These are phyloP conservation scores for Erythrocebus patas DNA, from an alignment of 2,113 vertebrate genomes.

Conservation along the genomic window DNA sequence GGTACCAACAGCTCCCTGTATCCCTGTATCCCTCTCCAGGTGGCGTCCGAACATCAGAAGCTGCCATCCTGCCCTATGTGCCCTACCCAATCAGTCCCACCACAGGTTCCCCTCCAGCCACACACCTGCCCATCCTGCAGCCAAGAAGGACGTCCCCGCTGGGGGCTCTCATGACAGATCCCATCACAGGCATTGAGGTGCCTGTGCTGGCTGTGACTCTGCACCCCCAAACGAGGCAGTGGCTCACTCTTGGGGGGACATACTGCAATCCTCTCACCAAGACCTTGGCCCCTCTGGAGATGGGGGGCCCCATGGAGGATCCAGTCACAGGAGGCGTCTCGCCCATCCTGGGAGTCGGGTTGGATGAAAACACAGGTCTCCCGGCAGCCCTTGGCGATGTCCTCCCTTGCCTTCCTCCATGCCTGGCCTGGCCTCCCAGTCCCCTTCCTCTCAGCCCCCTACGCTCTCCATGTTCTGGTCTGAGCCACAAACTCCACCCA, in stretches of 20 bases:
- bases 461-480: background rate
- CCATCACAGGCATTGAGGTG: conserved; percentile 86
- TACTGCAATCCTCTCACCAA: conserved; percentile 89
- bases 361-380: conserved; percentile 89
- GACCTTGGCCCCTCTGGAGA: conserved; percentile 86
- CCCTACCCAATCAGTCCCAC: conserved; percentile 84
- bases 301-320: conserved; percentile 88
- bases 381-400: background rate
- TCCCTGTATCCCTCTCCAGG: conserved; percentile 74
- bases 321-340: conserved; percentile 82
- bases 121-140: conserved; percentile 81
- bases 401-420: background rate
- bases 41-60: conserved; percentile 79
- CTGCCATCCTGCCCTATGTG: conserved; percentile 86
- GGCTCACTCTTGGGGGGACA: conserved; percentile 87
- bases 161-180: conserved; percentile 89
- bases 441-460: background rate
- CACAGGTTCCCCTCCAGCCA: conserved; percentile 79
- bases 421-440: background rate
- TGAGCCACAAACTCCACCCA: background rate
- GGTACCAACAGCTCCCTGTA: background rate
- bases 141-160: conserved; percentile 80
- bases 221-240: conserved; percentile 87
- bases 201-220: conserved; percentile 90
- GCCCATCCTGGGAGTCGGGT: conserved; percentile 85